Evolutionary conservation across 2,888 invertebrate genomes (phyloP).

Genomic region (Scotopteryx bipunctaria): DNA sequence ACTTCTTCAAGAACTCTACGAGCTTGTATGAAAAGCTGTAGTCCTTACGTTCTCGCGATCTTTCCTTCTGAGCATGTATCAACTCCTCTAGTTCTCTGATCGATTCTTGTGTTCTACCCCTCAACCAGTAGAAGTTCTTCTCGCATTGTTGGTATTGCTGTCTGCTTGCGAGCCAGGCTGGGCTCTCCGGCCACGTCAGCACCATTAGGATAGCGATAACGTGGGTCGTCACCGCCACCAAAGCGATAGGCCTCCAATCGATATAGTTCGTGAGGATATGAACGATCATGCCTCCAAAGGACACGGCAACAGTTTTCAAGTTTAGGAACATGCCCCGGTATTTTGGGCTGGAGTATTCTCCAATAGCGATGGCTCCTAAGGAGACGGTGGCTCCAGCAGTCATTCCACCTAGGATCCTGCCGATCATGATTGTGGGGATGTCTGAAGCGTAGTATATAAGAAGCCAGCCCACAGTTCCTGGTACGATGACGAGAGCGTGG

Average conservation of each 20-base stretch:
- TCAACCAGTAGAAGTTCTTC: slow-evolving; percentile 71
- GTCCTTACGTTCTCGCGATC: slow-evolving; percentile 13
- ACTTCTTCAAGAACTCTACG: slow-evolving; percentile 35
- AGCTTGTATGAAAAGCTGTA: slow-evolving; percentile 14
- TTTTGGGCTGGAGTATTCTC: slow-evolving; percentile 55
- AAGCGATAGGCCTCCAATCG: slow-evolving; percentile 49
- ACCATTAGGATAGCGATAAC: slow-evolving; percentile 48
- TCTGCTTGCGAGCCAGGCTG: slow-evolving; percentile 79
- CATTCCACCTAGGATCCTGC: slow-evolving; percentile 57
- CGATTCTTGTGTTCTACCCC: slow-evolving; percentile 54
- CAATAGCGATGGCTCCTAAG: slow-evolving; percentile 55
- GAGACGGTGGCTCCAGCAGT: slow-evolving; percentile 71
- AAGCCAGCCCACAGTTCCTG: slow-evolving; percentile 75
- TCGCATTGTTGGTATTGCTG: slow-evolving; percentile 57
- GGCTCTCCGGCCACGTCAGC: slow-evolving; percentile 81
- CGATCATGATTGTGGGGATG: slow-evolving; percentile 51
- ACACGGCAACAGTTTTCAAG: slow-evolving; percentile 48
- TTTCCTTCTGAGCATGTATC: slow-evolving; percentile 39
- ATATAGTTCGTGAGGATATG: slow-evolving; percentile 47
- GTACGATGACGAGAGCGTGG: slow-evolving; percentile 60
- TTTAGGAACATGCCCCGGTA: slow-evolving; percentile 55
- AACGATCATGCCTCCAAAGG: slow-evolving; percentile 43
- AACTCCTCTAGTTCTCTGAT: slow-evolving; percentile 39
- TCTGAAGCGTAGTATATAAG: slow-evolving; percentile 55
- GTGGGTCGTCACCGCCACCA: slow-evolving; percentile 41